Conservation (phyloP, 1,140 invertebrate species). For the Anastatus disparis region DNA sequence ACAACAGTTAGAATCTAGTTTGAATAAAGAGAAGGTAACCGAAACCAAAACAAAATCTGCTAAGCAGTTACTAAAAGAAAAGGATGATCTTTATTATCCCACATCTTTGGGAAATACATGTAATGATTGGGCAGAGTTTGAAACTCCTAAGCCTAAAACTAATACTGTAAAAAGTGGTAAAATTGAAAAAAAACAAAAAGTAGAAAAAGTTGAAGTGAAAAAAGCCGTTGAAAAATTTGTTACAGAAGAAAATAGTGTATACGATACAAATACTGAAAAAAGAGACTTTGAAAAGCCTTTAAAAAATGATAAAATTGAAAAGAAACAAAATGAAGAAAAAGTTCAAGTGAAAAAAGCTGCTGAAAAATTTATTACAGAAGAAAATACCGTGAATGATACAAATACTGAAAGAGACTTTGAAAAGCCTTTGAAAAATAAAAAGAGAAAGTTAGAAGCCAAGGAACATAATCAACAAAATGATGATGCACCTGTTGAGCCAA, state of each 20-base stretch:
- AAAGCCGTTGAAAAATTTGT: slow-evolving; percentile 42
- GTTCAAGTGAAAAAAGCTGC: slow-evolving; percentile 43
- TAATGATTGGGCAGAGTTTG: slow-evolving; percentile 59
- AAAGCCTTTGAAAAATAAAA: background rate
- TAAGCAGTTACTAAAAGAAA: slow-evolving; percentile 52
- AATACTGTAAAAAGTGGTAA: slow-evolving; percentile 36
- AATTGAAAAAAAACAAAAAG: slow-evolving; percentile 6
- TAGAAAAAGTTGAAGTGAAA: slow-evolving; percentile 42
- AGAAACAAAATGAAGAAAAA: slow-evolving; percentile 39
- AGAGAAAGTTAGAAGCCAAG: background rate
- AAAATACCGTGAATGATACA: slow-evolving; percentile 28
- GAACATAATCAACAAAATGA: slow-evolving; percentile 39
- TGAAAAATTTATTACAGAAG: slow-evolving; percentile 32
- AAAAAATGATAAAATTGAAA: background rate
- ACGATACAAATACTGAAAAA: slow-evolving; percentile 21
- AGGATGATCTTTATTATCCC: slow-evolving; percentile 45
- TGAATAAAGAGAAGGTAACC: slow-evolving; percentile 59
- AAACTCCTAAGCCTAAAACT: slow-evolving; percentile 30
- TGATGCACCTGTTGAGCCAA: no score
- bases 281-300: slow-evolving; percentile 31
- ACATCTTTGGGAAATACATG: slow-evolving; percentile 42
- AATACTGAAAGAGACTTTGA: background rate
- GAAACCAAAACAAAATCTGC: slow-evolving; percentile 54
- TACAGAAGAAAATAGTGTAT: slow-evolving; percentile 19
- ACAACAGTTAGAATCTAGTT: slow-evolving; percentile 63